Percentiles rank a stretch among this genome's conserved stretches.
phyloP scores from a whole-genome alignment of 2,888 invertebrate genomes.

The Sesia apiformis region DNA sequence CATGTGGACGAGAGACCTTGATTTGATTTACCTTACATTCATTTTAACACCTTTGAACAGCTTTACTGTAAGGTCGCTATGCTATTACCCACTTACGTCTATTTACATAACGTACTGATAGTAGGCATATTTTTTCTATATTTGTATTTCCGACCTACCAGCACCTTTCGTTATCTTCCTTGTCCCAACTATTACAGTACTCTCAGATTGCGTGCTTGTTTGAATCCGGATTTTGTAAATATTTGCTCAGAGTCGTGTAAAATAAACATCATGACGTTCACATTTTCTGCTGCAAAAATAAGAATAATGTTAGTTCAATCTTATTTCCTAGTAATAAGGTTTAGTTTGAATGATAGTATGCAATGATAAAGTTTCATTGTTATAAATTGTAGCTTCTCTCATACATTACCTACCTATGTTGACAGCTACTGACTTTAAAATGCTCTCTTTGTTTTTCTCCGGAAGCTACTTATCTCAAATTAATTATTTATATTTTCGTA shows the following conservation, averaged over 20 bases:
- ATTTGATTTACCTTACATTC: conserved; percentile 9
- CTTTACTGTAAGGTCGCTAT: no score
- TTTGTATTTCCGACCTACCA: conserved; percentile 27
- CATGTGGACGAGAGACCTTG: no score
- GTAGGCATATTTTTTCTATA: conserved; percentile 1
- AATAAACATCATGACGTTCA: conserved; percentile 19
- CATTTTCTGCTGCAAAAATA: no score
- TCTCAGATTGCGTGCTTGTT: conserved; percentile 44
- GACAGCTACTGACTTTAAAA: conserved; percentile 53
- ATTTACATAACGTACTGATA: background rate
- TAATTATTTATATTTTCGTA: background rate
- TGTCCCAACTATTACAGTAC: conserved; percentile 20
- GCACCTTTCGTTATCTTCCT: background rate
- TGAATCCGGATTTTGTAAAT: conserved; percentile 42
- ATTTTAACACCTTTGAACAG: no score
- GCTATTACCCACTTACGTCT: no score
- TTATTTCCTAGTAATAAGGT: conserved; percentile 5
- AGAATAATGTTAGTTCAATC: background rate
- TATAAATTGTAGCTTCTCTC: background rate
- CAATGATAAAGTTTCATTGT: background rate
- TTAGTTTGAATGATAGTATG: background rate
- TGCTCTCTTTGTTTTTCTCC: conserved; percentile 44
- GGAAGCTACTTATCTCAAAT: conserved; percentile 39
- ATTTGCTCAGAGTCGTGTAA: conserved; percentile 47
- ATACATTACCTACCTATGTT: conserved; percentile 19